Conservation (phyloP, 1,140 invertebrate species). For the Ptiloglossa arizonensis region DNA sequence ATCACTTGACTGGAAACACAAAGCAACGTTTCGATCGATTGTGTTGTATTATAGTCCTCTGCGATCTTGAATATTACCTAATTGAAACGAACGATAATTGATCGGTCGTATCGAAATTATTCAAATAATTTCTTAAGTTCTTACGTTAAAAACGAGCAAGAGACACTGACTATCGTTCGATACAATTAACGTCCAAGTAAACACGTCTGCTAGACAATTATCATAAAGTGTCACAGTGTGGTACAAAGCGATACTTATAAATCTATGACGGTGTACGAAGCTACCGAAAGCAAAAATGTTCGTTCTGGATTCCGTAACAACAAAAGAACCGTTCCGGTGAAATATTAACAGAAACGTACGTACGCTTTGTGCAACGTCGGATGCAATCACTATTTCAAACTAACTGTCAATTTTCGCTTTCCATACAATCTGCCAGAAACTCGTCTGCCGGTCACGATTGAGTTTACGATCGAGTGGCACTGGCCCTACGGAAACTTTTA, state of each 20-base stretch:
- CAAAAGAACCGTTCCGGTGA: conserved; percentile 17
- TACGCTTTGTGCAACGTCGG: conserved; percentile 33
- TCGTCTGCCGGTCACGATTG: conserved; percentile 37
- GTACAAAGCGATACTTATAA: too few species aligned
- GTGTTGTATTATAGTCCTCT: too few species aligned
- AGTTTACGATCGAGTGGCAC: conserved; percentile 40
- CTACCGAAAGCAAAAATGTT: background rate
- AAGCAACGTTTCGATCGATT: too few species aligned
- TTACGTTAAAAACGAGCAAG: too few species aligned
- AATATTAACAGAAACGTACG: conserved; percentile 8
- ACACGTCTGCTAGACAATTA: background rate
- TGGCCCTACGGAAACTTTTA: conserved; percentile 43
- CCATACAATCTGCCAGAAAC: conserved; percentile 51
- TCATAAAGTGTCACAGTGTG: too few species aligned
- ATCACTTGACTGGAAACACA: too few species aligned
- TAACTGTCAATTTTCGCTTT: conserved; percentile 46
- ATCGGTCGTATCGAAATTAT: too few species aligned
- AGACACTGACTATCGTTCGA: too few species aligned
- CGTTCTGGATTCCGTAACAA: conserved; percentile 10
- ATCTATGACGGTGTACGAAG: too few species aligned
- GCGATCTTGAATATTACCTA: too few species aligned
- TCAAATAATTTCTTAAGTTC: too few species aligned
- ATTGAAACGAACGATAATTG: too few species aligned
- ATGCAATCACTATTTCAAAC: conserved; percentile 43
- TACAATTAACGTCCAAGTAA: background rate